Evolutionary conservation across 2,888 invertebrate species (phyloP), one percentile per base, ranked within the genome.

Genomic region (Pyrgus malvae): DNA sequence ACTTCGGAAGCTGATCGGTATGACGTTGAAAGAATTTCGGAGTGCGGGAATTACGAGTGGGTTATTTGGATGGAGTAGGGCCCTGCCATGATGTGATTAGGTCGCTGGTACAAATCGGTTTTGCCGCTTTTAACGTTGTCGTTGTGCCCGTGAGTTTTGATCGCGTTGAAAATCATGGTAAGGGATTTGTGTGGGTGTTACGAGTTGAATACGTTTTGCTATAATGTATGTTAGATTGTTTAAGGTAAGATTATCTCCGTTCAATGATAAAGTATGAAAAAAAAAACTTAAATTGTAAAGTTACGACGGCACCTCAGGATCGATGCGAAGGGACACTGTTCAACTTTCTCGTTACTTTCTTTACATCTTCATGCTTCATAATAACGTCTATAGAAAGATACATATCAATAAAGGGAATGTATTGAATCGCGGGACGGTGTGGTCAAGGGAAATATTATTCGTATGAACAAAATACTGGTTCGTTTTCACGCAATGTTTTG

Each of bases 291-390:
- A n/a, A 71, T 68, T 71, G 67, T 69, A 70, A 68, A 76, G 74
- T 76, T 76, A 74, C 67, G 80, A 80, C 69, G 83, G 85, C 84
- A 86, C 84, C 76, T 79, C 74, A 75, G 81, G 81, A 83, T 83
- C 80, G 82, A 80, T 76, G 78, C 74, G 77, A 80, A 83, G 84
- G 87, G 89, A 87, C 87, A 88, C 84, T 77, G n/a, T n/a, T 77
- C 70, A 76, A 75, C 71, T 74, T 75, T 74, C 74, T 66, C 57
- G 63, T 76, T 76, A 68, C 58, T 76, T 80, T 76, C 67, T 68
- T 72, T 75, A 66, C 71, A 66, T 75, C 71, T 78, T 79, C 76
- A 77, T 66, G 79, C 82, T 79, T 74, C 68, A 68, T 73, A 71
- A 72, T 73, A 72, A 61, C 68, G 76, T 83, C 80, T 82, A 79